Evolutionary conservation across 2,113 vertebrate species (phyloP), one percentile per base, ranked within the genome.

Genomic region (Callipepla squamata): DNA sequence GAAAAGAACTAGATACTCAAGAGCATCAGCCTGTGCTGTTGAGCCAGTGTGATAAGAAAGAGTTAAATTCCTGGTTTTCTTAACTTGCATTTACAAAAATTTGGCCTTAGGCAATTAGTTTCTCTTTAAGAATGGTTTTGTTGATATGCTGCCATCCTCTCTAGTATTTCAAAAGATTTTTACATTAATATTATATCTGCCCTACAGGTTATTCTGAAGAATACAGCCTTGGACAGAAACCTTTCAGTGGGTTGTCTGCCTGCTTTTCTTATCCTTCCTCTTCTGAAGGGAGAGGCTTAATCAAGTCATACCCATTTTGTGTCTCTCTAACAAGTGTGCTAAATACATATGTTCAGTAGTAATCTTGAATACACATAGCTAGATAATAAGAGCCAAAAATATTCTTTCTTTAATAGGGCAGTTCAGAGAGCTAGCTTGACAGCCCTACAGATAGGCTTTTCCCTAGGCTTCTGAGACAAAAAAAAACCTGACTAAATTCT

Each of bases 121-220:
- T 70, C 83, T 89, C 7, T 89, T 94, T 80, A 69, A 80, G 72
- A 91, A 94, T 87, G 57, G 11, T 87, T 91, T 74, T 92, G 87
- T 94, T 96, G 95, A 89, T 94, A 40, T 3, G 6, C 68, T 95
- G 78, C 77, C 80, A 85, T 93, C 59, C 63, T 93, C 61, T 84
- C 67, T 63, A 87, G 38, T 55, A 79, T 94, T 95, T 96, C 75
- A 96, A 89, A 96, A 90, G 65, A 79, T 50, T 94, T 95, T 89
- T 81, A 47, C 44, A 83, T 95, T 94, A 94, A 95, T 95, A 74
- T 62, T 93, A 3, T 85, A 92, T 94, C 78, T 95, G 72, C 93
- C 93, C 89, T 87, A 19, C 65, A 81, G 92, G 75, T 93, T 92
- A 76, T 76, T 91, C 40, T 82, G 78, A 79, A 1, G 6, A 94